Base-by-base conservation (phyloP, 2,888 invertebrate genomes). In the Ichneumoninae sp. region DNA sequence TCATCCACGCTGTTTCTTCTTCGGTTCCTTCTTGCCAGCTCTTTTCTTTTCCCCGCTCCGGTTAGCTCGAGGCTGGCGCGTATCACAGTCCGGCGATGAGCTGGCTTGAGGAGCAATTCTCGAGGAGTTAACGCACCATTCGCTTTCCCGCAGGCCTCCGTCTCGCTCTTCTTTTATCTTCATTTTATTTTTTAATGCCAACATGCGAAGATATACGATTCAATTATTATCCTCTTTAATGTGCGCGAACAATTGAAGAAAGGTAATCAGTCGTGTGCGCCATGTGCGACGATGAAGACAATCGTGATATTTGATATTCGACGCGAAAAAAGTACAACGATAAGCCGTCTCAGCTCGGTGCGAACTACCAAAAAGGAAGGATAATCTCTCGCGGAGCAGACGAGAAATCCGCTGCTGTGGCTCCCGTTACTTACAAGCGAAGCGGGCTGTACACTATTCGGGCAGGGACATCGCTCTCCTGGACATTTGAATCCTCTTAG, bases 1-100 rank as follows among this genome's bases (percentile, higher is more conserved):
- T 52, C 84, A 66, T 75, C 77, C 83, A 76, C 79, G 80, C 78
- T 84, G 50, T 70, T 86, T 85, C 85, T 82, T 84, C 79, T 85
- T 89, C 87, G 88, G 87, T 88, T 89, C 88, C 87, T 85, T 87
- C 86, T 72, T 88, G 86, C 66, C 71, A 71, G 70, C 52, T 71
- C 60, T 62, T 70, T 60, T 76, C 54, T 80, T 72, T 80, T 70
- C 57, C 69, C 71, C 10, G 71, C 47, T 33, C 57, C 57, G 65
- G 54, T 71, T 47, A 69, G 60, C 40, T 78, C 52, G 47, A 66
- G 65, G 54, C 40, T 36, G 69, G 71, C n/a, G 52, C 40, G 47
- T 30, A 19, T 26, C 57, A 36, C 26, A n/a, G 19, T 40, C 30
- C 33, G 36, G 36, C 40, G 33, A 54, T 60, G 52, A 36, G 33